These are phyloP conservation scores for Spinus pinus DNA, from an alignment of 2,797 vertebrate genomes.

Conservation along the genomic window DNA sequence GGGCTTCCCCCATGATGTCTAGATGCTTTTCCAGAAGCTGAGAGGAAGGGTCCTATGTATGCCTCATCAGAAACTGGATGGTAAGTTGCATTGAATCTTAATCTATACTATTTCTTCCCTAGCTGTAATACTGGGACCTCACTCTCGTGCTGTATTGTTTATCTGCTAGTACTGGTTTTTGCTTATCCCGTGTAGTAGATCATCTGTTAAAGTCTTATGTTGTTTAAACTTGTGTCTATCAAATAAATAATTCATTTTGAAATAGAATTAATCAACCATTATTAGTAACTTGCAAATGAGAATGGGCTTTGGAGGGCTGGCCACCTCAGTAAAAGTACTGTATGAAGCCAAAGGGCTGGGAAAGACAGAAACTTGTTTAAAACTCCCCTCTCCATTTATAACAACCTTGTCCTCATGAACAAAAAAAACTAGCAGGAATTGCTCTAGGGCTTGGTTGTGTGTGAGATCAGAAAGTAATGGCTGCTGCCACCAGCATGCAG, in stretches of 20 bases:
- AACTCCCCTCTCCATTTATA: neutral
- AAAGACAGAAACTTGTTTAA: neutral
- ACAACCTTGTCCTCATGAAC: neutral
- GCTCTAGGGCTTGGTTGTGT: neutral
- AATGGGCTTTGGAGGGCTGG: neutral
- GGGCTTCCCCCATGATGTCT: neutral
- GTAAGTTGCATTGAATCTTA: neutral
- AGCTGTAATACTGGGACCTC: neutral
- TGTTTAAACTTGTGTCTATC: neutral
- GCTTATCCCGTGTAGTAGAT: neutral
- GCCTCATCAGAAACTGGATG: neutral
- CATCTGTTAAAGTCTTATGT: neutral
- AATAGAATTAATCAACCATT: no score
- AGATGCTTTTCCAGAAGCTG: neutral
- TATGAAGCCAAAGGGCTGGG: neutral
- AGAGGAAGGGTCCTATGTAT: neutral
- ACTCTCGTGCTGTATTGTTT: neutral
- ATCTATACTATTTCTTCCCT: neutral
- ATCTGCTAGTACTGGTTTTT: neutral
- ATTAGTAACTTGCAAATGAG: neutral
- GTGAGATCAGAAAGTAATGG: neutral
- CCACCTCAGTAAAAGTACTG: neutral
- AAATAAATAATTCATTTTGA: neutral
- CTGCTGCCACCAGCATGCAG: accelerated
- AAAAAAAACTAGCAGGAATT: neutral